Evolutionary conservation across 2,888 invertebrate genomes (phyloP), one percentile per base, ranked within the genome.

Genomic region (Drosophila lacicola): DNA sequence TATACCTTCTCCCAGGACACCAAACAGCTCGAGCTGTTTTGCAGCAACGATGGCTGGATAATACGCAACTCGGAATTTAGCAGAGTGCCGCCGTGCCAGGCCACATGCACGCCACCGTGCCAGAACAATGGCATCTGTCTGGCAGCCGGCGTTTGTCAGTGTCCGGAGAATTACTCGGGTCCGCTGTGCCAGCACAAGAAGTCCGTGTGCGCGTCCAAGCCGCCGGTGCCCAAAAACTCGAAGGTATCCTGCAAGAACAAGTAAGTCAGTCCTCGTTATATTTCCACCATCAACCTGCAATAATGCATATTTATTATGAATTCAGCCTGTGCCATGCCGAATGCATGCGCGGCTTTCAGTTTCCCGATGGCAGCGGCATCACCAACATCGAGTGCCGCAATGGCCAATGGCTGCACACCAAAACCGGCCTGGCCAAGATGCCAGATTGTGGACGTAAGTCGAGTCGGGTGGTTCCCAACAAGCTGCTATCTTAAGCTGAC

Each of bases 71-170:
- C 91, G 11, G 82, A 74, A 25, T 86, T 93, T 42, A 88, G 88
- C 0, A 77, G 82, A 0, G 92, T 95, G 36, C 95, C 95, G 2
- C 91, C 94, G n/a, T 96, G 96, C 82, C 93, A 94, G 93, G 97
- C 96, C 0, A 93, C 94, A 76, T 98, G 98, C 90, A 91, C 94
- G 19, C 96, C 96, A 0, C 93, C 94, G 0, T 98, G 98, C 91
- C 93, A 95, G 89, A 97, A 98, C 92, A 95, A 95, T 57, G 98
- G 98, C 0, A 95, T 96, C 53, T 98, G 98, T 88, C 91, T 96
- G 3, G 94, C 94, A 29, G 95, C 96, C 0, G 95, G 96, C 89
- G 93, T 95, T 0, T 98, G 98, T 88, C 92, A 94, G 42, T 98
- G 98, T 83, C 94, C 96, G 0, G 94, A 95, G 50, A 95, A 95